Base-by-base conservation (phyloP, 92 coral and sea anemone species). In the Phenganax subtilis region DNA sequence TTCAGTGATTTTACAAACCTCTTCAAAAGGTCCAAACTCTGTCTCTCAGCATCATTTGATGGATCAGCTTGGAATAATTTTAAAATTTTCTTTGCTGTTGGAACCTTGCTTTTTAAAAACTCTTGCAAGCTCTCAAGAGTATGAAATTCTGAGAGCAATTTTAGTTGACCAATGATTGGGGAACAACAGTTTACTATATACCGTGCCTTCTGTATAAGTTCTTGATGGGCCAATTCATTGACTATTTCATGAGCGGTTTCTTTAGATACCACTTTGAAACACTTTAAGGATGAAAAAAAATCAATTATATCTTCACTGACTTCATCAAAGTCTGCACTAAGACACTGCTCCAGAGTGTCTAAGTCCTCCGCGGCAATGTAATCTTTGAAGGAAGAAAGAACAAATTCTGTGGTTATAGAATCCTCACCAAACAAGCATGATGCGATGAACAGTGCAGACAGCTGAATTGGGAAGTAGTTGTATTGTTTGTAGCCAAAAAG, bases 21-120 rank as follows among this genome's bases (percentile, higher is more conserved):
- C 37, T 86, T 82, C 30, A 88, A 82, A 52, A 82, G 89, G 58
- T 82, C 89, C 27, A 88, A 67, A 77, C 82, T 70, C 31, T 69
- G 44, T 44, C 85, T 53, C 66, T 88, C 89, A n/a, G 87, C 87
- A 53, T 85, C 90, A 70, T 16, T 84, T 0, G 85, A 31, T 65
- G 82, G 87, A 25, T 87, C 85, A n/a, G 71, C 90, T 69, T 51
- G 54, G 52, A 87, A 87, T 75, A 87, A 57, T 25, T 80, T 84
- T 8, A 80, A 55, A 51, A 84, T 52, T 51, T 74, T 87, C 52
- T 84, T 80, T 20, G 90, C 79, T 57, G 88, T 77, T 84, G 88
- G 85, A 58, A 63, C 71, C 47, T 68, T 72, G 56, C 66, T 72
- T 3, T 85, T 72, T 31, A 71, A 84, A n/a, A 87, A 75, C 54